Evolutionary conservation across 1,140 invertebrate genomes (phyloP).

Genomic region (Ostrea edulis): DNA sequence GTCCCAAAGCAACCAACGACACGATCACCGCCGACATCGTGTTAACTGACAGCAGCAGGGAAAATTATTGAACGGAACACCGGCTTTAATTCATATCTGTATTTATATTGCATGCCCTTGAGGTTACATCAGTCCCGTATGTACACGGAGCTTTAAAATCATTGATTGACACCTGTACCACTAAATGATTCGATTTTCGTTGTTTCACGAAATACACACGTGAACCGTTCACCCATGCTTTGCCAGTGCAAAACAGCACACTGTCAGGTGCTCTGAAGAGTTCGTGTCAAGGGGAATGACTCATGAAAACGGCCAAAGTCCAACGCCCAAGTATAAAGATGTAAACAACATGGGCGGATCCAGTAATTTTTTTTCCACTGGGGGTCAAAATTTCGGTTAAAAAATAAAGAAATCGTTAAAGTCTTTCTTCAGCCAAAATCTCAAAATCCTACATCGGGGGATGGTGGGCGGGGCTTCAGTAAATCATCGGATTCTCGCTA

Average conservation of each 20-base stretch:
- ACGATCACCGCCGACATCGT: neutral
- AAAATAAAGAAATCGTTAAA: too few species aligned
- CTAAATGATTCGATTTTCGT: neutral
- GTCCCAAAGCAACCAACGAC: neutral
- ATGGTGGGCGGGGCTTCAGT: too few species aligned
- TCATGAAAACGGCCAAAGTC: constrained; percentile 17
- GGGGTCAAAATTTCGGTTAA: too few species aligned
- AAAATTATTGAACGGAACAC: neutral
- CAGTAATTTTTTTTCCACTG: too few species aligned
- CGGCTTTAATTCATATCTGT: neutral
- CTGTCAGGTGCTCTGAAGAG: neutral
- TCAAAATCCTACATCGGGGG: too few species aligned
- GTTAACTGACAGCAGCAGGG: neutral
- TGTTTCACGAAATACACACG: neutral
- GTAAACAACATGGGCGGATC: neutral
- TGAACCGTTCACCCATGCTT: neutral
- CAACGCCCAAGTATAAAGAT: neutral
- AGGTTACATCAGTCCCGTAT: neutral
- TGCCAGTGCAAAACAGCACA: neutral
- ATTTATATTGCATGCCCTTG: neutral
- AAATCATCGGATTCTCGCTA: too few species aligned
- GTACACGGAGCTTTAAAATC: neutral
- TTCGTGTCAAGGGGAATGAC: constrained; percentile 22
- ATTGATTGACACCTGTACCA: neutral
- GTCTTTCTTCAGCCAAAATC: too few species aligned